phyloP scores from a whole-genome alignment of 1,140 invertebrate species.

The Chelonus insularis region DNA sequence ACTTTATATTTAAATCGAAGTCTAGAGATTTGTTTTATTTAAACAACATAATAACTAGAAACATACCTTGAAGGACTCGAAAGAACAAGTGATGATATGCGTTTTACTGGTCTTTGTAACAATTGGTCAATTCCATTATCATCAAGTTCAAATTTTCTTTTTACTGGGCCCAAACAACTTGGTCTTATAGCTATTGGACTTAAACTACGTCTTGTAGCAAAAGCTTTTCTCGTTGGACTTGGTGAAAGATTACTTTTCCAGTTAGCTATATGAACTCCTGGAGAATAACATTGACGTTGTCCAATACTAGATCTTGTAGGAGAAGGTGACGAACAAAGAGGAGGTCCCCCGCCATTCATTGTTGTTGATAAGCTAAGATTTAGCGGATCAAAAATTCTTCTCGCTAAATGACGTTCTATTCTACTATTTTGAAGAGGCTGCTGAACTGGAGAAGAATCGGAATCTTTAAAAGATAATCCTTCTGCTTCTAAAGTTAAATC shows the following conservation, averaged over 20 bases:
- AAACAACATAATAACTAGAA: no score
- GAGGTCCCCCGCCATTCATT: constrained; percentile 39
- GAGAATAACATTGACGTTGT: constrained; percentile 68
- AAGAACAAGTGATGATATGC: constrained; percentile 54
- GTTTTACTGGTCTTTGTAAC: constrained; percentile 63
- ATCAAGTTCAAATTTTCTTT: constrained; percentile 78
- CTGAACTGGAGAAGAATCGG: constrained; percentile 51
- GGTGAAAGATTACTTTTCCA: constrained; percentile 71
- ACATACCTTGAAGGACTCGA: constrained; percentile 50
- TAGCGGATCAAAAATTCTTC: constrained; percentile 53
- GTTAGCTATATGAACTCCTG: constrained; percentile 62
- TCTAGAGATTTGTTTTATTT: no score
- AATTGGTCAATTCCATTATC: constrained; percentile 61
- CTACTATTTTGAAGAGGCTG: constrained; percentile 49
- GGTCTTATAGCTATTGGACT: constrained; percentile 80
- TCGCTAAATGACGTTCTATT: constrained; percentile 47
- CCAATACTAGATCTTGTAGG: constrained; percentile 64
- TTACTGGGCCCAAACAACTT: constrained; percentile 66
- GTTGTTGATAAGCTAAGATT: constrained; percentile 52
- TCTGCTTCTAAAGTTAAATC: constrained; percentile 78
- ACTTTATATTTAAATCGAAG: no score
- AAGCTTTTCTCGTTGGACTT: constrained; percentile 79
- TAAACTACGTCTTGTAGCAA: constrained; percentile 77
- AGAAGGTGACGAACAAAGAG: constrained; percentile 68
- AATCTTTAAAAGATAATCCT: constrained; percentile 56